A percentile compares a stretch with the other conserved stretches of the same genome.
Evolutionary conservation across 2,113 vertebrate genomes (phyloP).

Genomic region (Noctilio leporinus): DNA sequence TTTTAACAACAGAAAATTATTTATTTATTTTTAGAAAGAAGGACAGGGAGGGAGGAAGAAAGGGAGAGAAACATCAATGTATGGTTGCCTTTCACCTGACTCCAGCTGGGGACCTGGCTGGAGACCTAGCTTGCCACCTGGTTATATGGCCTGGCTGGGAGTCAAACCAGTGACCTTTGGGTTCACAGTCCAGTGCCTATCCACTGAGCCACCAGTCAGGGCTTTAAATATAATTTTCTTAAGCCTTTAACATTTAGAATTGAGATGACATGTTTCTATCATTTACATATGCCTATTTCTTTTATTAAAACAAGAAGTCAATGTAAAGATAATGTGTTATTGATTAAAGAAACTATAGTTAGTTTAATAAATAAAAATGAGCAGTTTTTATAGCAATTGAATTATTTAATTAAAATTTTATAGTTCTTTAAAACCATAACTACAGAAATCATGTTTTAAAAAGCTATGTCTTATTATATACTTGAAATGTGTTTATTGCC

Average conservation of each 20-base stretch:
- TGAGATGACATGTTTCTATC: not conserved
- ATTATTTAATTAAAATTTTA: not conserved
- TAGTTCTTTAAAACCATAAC: not conserved
- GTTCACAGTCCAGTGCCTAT: too few relatives aligned
- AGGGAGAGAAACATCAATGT: too few relatives aligned
- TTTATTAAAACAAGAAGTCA: not conserved
- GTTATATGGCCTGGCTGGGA: too few relatives aligned
- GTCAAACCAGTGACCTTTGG: too few relatives aligned
- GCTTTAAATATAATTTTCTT: not conserved
- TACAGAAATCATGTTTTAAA: not conserved
- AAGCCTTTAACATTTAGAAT: not conserved
- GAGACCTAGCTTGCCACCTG: too few relatives aligned
- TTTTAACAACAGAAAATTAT: too few relatives aligned
- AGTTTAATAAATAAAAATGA: not conserved
- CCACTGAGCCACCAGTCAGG: too few relatives aligned
- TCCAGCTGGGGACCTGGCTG: too few relatives aligned
- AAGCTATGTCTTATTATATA: not conserved
- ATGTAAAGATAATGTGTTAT: not conserved
- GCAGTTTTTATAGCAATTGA: not conserved
- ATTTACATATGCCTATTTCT: not conserved
- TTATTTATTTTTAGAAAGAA: too few relatives aligned
- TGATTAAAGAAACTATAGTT: not conserved
- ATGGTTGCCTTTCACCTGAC: too few relatives aligned
- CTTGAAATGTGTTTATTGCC: conserved; percentile 30
- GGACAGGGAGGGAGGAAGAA: too few relatives aligned